A percentile compares a stretch with the other conserved stretches of the same genome.
Conservation (phyloP, 1,140 invertebrate species). For the Drosophila sechellia region DNA sequence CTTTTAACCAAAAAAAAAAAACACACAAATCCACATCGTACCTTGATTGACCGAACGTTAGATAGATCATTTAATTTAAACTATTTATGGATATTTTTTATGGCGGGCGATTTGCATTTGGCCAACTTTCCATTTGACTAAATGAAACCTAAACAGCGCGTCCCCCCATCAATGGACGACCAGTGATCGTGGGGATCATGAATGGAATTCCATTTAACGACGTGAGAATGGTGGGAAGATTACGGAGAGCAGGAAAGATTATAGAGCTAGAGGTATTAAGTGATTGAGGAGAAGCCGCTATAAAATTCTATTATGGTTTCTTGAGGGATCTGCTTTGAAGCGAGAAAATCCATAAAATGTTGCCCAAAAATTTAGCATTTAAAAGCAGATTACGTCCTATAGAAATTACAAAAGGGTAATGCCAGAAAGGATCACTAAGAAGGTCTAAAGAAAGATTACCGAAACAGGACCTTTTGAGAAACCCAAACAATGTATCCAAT, state of each 20-base stretch:
- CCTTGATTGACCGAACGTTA: slow-evolving; percentile 38
- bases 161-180: slow-evolving; percentile 6
- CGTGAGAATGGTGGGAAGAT: slow-evolving; percentile 25
- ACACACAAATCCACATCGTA: slow-evolving; percentile 8
- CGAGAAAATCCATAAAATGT: not conserved
- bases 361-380: not conserved
- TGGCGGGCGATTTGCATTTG: slow-evolving; percentile 41
- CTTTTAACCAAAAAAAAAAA: not conserved
- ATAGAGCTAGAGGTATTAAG: not conserved
- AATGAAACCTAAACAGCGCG: slow-evolving; percentile 2
- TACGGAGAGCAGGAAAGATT: slow-evolving; percentile 8
- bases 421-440: not conserved
- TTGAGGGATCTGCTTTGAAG: not conserved
- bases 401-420: not conserved
- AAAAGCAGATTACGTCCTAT: not conserved
- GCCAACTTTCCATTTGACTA: slow-evolving; percentile 45
- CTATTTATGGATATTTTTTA: slow-evolving; percentile 53
- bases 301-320: slow-evolving; percentile 6
- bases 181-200: not conserved
- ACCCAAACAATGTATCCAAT: too few relatives aligned
- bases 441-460: not conserved
- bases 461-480: too few relatives aligned
- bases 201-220: slow-evolving; percentile 38
- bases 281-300: not conserved
- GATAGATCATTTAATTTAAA: slow-evolving; percentile 48